Conservation (phyloP, 2,113 vertebrate species). For the Myocastor coypus region DNA sequence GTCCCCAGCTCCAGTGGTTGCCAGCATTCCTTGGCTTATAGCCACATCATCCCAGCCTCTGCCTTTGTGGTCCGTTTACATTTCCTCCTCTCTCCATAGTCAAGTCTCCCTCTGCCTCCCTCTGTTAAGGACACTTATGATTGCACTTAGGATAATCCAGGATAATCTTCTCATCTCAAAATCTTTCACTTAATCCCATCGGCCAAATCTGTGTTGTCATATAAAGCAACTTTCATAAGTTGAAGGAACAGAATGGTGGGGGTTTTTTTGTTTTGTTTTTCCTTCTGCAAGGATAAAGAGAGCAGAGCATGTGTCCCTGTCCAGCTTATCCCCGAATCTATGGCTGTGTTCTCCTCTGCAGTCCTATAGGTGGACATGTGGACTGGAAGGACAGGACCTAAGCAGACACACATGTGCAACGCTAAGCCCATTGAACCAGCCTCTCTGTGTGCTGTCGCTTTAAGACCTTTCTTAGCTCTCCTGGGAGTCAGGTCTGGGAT, state of each 20-base stretch:
- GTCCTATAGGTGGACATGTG: not conserved
- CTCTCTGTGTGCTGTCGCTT: slow-evolving; percentile 58
- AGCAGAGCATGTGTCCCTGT: not conserved
- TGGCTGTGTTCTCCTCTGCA: not conserved
- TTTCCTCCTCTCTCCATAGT: not conserved
- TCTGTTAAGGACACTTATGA: not conserved
- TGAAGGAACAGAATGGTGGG: not conserved
- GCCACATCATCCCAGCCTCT: not conserved
- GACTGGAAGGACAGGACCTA: not conserved
- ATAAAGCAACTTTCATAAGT: not conserved
- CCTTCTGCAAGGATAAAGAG: not conserved
- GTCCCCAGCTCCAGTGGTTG: not conserved
- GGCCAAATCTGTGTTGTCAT: not conserved
- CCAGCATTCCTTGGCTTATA: not conserved
- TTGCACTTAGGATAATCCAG: not conserved
- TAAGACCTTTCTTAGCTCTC: slow-evolving; percentile 64
- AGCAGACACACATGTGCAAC: accelerated
- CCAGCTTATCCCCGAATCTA: not conserved
- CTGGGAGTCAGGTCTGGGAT: not conserved
- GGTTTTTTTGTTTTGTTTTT: no score
- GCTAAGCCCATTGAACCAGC: not conserved
- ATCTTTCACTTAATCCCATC: not conserved
- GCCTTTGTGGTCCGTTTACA: not conserved
- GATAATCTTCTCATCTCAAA: not conserved
- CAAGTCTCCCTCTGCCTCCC: not conserved